Conservation (phyloP, 2,888 invertebrate genomes). For the Agrypnus murinus region DNA sequence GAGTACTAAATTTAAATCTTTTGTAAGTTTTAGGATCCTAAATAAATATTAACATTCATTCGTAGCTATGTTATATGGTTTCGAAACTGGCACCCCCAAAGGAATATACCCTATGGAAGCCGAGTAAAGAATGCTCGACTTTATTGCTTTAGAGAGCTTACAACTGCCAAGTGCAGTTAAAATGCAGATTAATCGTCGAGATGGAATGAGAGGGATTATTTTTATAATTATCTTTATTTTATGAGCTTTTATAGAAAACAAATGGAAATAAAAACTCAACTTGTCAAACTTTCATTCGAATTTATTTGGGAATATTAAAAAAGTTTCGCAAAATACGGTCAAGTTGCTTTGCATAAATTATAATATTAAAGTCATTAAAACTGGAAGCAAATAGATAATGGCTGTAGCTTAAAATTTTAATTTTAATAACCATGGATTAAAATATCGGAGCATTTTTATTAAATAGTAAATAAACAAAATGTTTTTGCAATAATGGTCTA, state of each 20-base stretch:
- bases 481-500: no score
- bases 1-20: slow-evolving; percentile 23
- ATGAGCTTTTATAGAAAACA: neutral
- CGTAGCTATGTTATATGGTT: slow-evolving; percentile 17
- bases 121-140: slow-evolving; percentile 29
- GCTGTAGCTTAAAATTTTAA: no score
- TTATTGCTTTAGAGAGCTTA: slow-evolving; percentile 37
- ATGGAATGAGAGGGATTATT: slow-evolving; percentile 24
- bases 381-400: no score
- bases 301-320: neutral
- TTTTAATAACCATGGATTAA: no score
- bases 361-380: no score
- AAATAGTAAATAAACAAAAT: no score
- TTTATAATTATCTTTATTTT: slow-evolving; percentile 25
- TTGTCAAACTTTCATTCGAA: neutral
- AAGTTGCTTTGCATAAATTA: no score
- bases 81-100: slow-evolving; percentile 26
- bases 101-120: slow-evolving; percentile 22
- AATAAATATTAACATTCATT: slow-evolving; percentile 37
- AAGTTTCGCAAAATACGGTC: no score
- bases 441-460: no score
- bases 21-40: slow-evolving; percentile 20
- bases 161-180: slow-evolving; percentile 33
- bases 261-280: neutral
- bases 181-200: slow-evolving; percentile 33